Percentiles rank a stretch among this genome's conserved stretches.
Evolutionary conservation across 2,797 vertebrate species (phyloP).

Genomic region (Eulemur rubriventer): DNA sequence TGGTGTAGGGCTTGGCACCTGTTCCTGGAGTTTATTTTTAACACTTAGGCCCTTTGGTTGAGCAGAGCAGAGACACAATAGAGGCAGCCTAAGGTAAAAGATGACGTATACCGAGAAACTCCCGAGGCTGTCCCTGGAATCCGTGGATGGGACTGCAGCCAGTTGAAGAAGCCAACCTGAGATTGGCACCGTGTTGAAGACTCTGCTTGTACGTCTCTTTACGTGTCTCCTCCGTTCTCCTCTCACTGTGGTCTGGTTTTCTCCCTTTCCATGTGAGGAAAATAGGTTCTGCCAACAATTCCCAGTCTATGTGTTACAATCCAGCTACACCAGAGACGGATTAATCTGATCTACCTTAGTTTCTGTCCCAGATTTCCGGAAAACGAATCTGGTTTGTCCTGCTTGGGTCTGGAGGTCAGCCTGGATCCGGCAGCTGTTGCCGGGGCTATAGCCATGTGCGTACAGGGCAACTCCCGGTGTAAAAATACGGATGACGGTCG

Average conservation of each 20-base stretch:
- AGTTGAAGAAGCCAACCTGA: background rate
- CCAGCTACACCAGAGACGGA: background rate
- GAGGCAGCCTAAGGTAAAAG: background rate
- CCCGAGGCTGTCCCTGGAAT: background rate
- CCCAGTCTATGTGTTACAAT: background rate
- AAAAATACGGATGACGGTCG: background rate
- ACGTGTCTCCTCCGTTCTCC: too few relatives aligned
- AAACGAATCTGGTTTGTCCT: background rate
- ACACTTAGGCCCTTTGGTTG: background rate
- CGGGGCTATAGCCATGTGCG: background rate
- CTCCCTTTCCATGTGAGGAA: background rate
- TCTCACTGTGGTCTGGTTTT: background rate
- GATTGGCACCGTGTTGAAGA: background rate
- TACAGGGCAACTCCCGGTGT: background rate
- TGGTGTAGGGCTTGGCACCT: background rate
- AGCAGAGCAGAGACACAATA: background rate
- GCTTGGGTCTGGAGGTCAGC: background rate
- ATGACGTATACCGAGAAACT: fast-evolving
- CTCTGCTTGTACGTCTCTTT: background rate
- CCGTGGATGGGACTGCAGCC: background rate
- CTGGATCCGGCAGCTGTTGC: background rate
- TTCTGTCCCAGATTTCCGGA: background rate
- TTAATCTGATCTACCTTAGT: background rate
- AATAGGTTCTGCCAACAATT: background rate
- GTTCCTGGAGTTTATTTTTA: background rate